Evolutionary conservation across 2,113 vertebrate species (phyloP).

Genomic region (Labeo catla): DNA sequence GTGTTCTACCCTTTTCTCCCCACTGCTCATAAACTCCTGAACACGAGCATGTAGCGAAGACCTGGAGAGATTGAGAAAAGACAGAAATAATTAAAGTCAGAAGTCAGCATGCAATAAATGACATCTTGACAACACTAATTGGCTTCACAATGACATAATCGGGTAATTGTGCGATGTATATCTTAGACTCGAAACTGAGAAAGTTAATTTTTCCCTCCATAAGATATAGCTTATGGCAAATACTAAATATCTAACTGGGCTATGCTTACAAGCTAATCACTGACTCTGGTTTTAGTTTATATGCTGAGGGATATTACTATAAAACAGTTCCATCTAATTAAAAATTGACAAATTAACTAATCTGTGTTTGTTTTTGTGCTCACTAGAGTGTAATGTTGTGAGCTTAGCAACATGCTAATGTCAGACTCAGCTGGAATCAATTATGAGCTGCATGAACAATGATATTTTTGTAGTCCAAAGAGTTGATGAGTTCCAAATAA

Average conservation of each 20-base stretch:
- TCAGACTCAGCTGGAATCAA: too few relatives aligned
- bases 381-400: too few relatives aligned
- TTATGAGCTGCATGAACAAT: too few relatives aligned
- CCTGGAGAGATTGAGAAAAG: conserved; percentile 40
- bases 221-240: background rate
- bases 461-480: too few relatives aligned
- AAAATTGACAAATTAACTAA: too few relatives aligned
- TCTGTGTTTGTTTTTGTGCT: too few relatives aligned
- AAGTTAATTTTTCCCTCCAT: background rate
- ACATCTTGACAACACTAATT: background rate
- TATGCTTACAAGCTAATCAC: background rate
- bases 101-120: background rate
- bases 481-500: too few relatives aligned
- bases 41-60: conserved; percentile 59
- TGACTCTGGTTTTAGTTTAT: too few relatives aligned
- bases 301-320: too few relatives aligned
- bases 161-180: background rate
- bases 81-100: conserved; percentile 17
- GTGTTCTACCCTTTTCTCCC: conserved; percentile 45
- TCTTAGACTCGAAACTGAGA: background rate
- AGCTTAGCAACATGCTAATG: too few relatives aligned
- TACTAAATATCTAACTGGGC: background rate
- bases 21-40: conserved; percentile 60
- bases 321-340: too few relatives aligned
- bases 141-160: background rate